Percentiles rank a stretch among this genome's conserved stretches.
Evolutionary conservation across 2,797 vertebrate genomes (phyloP).

Genomic region (Peromyscus melanophrys): DNA sequence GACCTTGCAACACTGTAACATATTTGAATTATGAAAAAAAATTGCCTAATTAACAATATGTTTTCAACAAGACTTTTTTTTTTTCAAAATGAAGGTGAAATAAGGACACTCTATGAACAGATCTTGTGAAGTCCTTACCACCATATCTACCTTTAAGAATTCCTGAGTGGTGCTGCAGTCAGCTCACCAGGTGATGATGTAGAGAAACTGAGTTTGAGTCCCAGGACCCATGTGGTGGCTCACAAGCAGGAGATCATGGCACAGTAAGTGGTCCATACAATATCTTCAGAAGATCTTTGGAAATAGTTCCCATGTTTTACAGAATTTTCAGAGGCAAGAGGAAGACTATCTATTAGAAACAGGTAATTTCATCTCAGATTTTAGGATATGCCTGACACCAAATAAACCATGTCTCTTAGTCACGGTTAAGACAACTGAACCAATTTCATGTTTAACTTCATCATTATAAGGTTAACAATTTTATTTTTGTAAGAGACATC

Average conservation of each 20-base stretch:
- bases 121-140: background rate
- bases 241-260: background rate
- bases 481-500: background rate
- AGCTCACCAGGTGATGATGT: background rate
- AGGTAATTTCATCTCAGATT: background rate
- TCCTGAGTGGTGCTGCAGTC: background rate
- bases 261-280: background rate
- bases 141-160: background rate
- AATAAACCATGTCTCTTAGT: background rate
- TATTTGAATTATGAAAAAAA: background rate
- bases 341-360: background rate
- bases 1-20: background rate
- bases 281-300: background rate
- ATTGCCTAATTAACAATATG: background rate
- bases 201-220: background rate
- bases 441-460: background rate
- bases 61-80: background rate
- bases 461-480: background rate
- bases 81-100: background rate
- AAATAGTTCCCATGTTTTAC: background rate
- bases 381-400: background rate
- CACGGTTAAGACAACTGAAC: background rate
- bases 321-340: background rate
- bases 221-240: background rate
- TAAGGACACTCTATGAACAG: background rate